A percentile compares a stretch with the other conserved stretches of the same genome.
These are phyloP conservation scores for Gymnothorax javanicus DNA, from an alignment of 2,797 vertebrate genomes.

Conservation along the genomic window DNA sequence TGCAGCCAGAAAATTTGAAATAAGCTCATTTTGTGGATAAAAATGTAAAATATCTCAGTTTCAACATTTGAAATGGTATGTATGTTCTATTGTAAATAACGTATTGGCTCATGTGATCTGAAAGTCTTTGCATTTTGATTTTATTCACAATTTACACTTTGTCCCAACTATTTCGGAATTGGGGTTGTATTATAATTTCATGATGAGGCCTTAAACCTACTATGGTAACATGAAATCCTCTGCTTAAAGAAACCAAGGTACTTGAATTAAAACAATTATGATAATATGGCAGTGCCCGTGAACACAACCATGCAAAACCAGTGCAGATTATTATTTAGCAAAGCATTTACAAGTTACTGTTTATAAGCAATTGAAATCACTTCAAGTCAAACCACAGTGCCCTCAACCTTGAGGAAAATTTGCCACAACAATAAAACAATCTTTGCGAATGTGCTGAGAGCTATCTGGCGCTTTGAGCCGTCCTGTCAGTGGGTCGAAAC, in stretches of 20 bases:
- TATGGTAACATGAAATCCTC: background rate
- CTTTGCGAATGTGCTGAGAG: background rate
- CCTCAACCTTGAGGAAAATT: background rate
- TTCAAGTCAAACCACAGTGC: background rate
- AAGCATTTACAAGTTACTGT: background rate
- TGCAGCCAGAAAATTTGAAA: too few relatives aligned
- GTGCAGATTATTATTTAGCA: background rate
- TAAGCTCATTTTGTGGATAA: too few relatives aligned
- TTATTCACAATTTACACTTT: too few relatives aligned
- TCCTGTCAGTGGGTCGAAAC: background rate
- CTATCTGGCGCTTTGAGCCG: background rate
- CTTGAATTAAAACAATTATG: background rate
- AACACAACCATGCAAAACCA: background rate
- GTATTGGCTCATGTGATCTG: too few relatives aligned
- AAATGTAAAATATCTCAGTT: too few relatives aligned
- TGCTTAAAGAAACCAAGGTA: background rate
- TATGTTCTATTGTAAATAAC: too few relatives aligned
- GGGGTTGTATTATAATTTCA: background rate
- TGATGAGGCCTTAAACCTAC: background rate
- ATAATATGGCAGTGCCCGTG: background rate
- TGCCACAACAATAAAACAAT: background rate
- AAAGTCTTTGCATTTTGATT: too few relatives aligned
- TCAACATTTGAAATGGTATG: too few relatives aligned
- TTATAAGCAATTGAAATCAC: background rate
- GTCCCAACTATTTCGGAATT: too few relatives aligned